These are phyloP conservation scores for Chelon auratus DNA, from an alignment of 2,797 vertebrate species.

Conservation along the genomic window DNA sequence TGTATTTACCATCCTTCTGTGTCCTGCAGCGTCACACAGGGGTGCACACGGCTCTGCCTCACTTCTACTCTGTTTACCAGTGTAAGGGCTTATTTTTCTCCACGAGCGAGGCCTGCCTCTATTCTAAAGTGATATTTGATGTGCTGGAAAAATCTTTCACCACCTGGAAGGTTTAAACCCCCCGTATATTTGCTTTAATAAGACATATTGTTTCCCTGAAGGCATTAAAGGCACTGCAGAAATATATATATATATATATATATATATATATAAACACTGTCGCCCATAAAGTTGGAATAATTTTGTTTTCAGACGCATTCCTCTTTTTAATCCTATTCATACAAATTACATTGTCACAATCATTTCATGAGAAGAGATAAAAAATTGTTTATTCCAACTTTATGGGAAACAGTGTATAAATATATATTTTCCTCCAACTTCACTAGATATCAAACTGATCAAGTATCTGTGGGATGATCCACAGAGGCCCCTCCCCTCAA, in stretches of 20 bases:
- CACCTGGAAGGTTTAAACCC: neutral
- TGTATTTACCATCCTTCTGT: conserved; percentile 68
- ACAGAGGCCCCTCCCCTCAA: too few relatives aligned
- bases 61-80: conserved; percentile 55
- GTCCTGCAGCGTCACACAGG: conserved; percentile 67
- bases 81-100: conserved; percentile 46
- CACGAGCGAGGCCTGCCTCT: conserved; percentile 7
- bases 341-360: too few relatives aligned
- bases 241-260: neutral
- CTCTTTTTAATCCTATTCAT: too few relatives aligned
- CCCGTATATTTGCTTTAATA: neutral
- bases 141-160: conserved; percentile 19
- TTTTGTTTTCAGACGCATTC: too few relatives aligned
- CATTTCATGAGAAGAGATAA: too few relatives aligned
- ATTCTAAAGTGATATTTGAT: conserved; percentile 33
- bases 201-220: neutral
- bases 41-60: conserved; percentile 51
- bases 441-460: too few relatives aligned
- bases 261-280: too few relatives aligned
- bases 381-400: too few relatives aligned
- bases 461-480: too few relatives aligned
- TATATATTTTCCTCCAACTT: too few relatives aligned
- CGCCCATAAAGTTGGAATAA: too few relatives aligned
- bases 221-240: neutral
- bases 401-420: too few relatives aligned